Evolutionary conservation across 2,113 vertebrate genomes (phyloP).

Genomic region (Onychostoma macrolepis): DNA sequence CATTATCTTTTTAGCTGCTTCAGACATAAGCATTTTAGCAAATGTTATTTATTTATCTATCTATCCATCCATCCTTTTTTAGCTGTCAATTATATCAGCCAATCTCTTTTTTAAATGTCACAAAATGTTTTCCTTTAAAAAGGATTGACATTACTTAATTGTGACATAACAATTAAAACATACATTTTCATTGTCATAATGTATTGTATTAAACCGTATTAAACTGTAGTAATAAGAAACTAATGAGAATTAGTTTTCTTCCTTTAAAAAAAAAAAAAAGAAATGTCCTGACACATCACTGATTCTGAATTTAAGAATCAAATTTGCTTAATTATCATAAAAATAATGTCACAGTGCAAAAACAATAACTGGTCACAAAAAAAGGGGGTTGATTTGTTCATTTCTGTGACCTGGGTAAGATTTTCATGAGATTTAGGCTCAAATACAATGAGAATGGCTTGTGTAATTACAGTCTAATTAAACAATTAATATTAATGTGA

Average conservation of each 20-base stretch:
- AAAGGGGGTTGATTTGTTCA: neutral
- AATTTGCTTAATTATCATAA: neutral
- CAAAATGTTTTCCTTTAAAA: neutral
- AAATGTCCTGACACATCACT: neutral
- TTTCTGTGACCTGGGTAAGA: neutral
- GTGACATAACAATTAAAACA: neutral
- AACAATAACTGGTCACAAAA: neutral
- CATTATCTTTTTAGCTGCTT: neutral
- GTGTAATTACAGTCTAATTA: neutral
- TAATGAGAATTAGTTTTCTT: neutral
- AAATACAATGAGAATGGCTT: neutral
- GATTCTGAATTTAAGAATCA: neutral
- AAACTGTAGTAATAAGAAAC: neutral
- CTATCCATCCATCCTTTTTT: too few relatives aligned
- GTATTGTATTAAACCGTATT: neutral
- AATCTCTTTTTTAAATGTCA: too few relatives aligned
- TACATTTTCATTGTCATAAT: neutral
- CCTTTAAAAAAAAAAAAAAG: too few relatives aligned
- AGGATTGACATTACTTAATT: neutral
- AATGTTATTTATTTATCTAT: too few relatives aligned
- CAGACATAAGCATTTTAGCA: too few relatives aligned
- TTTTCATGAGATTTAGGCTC: neutral
- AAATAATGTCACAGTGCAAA: neutral
- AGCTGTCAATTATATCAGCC: too few relatives aligned
- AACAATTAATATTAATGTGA: slow-evolving; percentile 28